Percentiles rank a stretch among this genome's conserved stretches.
Conservation (phyloP, 2,797 vertebrate genomes). For the Eulemur rubriventer region DNA sequence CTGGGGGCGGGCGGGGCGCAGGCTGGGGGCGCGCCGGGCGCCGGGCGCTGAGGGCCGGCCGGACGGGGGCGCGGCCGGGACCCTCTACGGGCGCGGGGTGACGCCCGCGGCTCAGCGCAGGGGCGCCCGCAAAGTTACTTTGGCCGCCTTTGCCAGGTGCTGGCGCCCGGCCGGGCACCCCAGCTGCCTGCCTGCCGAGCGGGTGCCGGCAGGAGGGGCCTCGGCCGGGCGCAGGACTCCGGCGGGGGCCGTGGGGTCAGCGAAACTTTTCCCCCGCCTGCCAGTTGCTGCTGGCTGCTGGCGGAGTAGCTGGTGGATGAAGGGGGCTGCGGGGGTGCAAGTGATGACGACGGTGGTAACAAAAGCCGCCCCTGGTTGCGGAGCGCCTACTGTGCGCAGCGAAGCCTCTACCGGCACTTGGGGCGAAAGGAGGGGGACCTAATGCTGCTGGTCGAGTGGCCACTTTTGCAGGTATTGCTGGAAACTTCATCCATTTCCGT, state of each 20-base stretch:
- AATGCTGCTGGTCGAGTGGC: neutral
- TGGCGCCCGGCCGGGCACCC: neutral
- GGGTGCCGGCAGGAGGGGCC: neutral
- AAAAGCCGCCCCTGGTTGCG: constrained; percentile 1
- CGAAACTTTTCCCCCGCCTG: constrained; percentile 75
- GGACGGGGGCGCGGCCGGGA: constrained; percentile 39
- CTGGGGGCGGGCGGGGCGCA: neutral
- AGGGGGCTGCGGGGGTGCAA: constrained; percentile 2
- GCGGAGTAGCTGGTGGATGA: neutral
- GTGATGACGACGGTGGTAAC: neutral
- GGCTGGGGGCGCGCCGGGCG: neutral
- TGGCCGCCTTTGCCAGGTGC: constrained; percentile 1
- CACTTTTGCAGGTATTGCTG: constrained; percentile 32
- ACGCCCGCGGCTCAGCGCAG: constrained; percentile 43
- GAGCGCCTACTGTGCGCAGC: constrained; percentile 65
- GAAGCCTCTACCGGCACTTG: neutral
- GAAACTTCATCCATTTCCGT: constrained; percentile 27
- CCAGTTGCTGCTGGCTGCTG: neutral
- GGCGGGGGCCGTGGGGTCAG: constrained; percentile 65
- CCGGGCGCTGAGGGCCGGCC: neutral
- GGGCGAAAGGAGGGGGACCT: neutral
- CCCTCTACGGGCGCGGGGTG: neutral
- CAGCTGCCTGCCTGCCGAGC: neutral
- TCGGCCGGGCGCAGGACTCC: neutral
- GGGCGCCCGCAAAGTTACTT: constrained; percentile 73